Conservation (phyloP, 2,888 invertebrate genomes). For the Aplocera efformata region DNA sequence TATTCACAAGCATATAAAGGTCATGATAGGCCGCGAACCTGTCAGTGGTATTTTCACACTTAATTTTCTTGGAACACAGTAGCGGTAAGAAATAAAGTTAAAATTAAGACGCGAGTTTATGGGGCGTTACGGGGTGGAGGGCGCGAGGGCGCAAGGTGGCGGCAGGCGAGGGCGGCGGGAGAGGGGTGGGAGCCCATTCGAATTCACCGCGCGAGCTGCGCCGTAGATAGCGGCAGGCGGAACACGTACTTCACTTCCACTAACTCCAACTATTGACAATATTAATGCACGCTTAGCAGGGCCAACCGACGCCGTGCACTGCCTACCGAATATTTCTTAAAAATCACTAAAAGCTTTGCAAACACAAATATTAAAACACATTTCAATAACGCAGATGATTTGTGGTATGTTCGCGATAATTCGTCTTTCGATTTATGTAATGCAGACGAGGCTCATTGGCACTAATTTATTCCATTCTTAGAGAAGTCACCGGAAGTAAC, state of each 20-base stretch:
- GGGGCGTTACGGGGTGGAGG: constrained; percentile 74
- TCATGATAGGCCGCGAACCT: constrained; percentile 55
- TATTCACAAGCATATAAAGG: constrained; percentile 28
- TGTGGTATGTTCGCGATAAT: constrained; percentile 13
- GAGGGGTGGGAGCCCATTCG: constrained; percentile 60
- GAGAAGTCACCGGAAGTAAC: constrained; percentile 74
- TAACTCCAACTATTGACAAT: constrained; percentile 81
- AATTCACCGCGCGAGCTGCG: constrained; percentile 76
- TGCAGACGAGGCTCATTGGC: constrained; percentile 47
- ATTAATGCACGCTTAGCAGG: constrained; percentile 79
- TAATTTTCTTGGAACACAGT: constrained; percentile 75
- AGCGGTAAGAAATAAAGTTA: constrained; percentile 79
- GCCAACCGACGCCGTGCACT: constrained; percentile 65
- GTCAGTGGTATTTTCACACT: constrained; percentile 73
- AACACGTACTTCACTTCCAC: constrained; percentile 80
- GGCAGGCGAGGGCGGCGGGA: constrained; percentile 29
- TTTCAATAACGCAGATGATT: neutral
- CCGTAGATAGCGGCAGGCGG: constrained; percentile 79
- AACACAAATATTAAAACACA: neutral
- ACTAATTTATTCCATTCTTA: constrained; percentile 76
- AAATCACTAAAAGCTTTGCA: constrained; percentile 31
- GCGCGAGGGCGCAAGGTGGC: constrained; percentile 48
- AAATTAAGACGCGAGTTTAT: constrained; percentile 80
- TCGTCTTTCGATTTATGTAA: constrained; percentile 28
- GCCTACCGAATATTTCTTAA: constrained; percentile 56